phyloP scores from a whole-genome alignment of 2,888 invertebrate species.

The Augochlorella aurata region DNA sequence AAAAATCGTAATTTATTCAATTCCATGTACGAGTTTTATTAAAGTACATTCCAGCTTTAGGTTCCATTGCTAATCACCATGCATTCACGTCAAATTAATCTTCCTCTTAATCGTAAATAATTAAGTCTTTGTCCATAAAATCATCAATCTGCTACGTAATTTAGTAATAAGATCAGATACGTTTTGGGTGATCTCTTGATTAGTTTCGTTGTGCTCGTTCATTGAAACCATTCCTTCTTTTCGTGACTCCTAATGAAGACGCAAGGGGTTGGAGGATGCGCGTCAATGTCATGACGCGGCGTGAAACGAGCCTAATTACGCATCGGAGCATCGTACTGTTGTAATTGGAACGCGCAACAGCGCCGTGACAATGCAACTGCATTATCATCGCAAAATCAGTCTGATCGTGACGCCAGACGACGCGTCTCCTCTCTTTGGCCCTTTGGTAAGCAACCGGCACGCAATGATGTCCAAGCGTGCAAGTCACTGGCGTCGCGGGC shows the following conservation, averaged over 20 bases:
- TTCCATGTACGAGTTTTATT: too few species aligned
- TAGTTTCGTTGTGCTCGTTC: not conserved
- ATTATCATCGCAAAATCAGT: conserved; percentile 45
- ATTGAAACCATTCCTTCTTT: not conserved
- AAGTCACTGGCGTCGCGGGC: conserved; percentile 41
- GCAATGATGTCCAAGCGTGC: conserved; percentile 31
- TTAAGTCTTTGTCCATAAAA: not conserved
- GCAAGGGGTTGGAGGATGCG: not conserved
- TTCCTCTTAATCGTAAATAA: not conserved
- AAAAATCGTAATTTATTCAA: too few species aligned
- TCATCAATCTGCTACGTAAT: not conserved
- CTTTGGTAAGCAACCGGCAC: conserved; percentile 37
- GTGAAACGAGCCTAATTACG: conserved; percentile 36
- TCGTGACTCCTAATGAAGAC: not conserved
- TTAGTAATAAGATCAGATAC: not conserved
- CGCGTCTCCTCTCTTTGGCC: conserved; percentile 11
- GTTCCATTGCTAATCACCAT: too few species aligned
- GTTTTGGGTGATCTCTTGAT: not conserved
- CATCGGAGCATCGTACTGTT: conserved; percentile 25
- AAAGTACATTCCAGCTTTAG: too few species aligned
- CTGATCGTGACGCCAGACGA: conserved; percentile 27
- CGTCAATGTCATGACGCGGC: not conserved
- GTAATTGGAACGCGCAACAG: conserved; percentile 42
- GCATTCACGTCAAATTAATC: too few species aligned
- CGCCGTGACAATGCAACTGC: conserved; percentile 42